Conservation (phyloP, 2,797 vertebrate genomes). For the Siniperca scherzeri region DNA sequence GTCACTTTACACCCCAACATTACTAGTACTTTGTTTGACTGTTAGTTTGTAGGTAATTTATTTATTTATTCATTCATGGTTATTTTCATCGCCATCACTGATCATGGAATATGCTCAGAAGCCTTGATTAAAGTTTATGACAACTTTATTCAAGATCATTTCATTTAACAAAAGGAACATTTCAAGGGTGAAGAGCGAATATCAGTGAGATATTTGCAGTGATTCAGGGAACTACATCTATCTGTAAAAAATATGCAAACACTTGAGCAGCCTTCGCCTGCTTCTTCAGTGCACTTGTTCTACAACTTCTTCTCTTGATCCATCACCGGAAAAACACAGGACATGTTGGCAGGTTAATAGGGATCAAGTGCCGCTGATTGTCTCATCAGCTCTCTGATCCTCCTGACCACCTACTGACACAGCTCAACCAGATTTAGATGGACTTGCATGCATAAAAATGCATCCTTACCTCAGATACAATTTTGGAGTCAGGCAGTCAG, state of each 20-base stretch:
- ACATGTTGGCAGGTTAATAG: conserved; percentile 27
- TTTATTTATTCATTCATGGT: not conserved
- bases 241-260: not conserved
- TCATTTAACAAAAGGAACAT: not conserved
- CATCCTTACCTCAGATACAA: not conserved
- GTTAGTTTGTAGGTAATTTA: not conserved
- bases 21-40: conserved; percentile 17
- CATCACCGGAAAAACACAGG: not conserved
- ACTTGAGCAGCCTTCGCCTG: not conserved
- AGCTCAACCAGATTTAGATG: not conserved
- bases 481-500: not conserved
- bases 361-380: conserved; percentile 32
- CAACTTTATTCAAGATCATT: not conserved
- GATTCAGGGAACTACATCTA: not conserved
- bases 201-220: not conserved
- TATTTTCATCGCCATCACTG: conserved; percentile 24
- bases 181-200: not conserved
- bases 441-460: not conserved
- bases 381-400: conserved; percentile 31
- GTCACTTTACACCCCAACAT: conserved; percentile 21
- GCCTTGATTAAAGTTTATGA: conserved; percentile 55
- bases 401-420: conserved; percentile 2
- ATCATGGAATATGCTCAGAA: conserved; percentile 42
- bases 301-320: conserved; percentile 8
- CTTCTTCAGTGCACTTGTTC: not conserved